phyloP scores from a whole-genome alignment of 1,140 invertebrate genomes.

The Ceratina australensis region DNA sequence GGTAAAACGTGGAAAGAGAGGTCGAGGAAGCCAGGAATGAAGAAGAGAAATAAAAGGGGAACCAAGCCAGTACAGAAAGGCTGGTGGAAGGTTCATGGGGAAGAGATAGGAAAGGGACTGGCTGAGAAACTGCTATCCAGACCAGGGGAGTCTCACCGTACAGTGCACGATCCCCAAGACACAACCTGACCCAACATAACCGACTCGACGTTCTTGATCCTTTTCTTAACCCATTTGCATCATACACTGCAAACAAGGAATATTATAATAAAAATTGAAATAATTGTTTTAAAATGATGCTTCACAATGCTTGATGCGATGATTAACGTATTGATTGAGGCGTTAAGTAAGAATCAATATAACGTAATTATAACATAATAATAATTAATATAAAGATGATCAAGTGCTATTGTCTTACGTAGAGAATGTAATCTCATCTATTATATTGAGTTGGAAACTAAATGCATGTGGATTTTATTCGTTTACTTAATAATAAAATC shows the following conservation, averaged over 20 bases:
- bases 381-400: neutral
- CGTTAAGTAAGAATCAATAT: neutral
- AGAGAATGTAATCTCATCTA: no score
- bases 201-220: neutral
- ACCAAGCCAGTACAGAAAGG: neutral
- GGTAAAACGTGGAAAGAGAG: slow-evolving; percentile 37
- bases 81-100: slow-evolving; percentile 13
- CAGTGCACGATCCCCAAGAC: slow-evolving; percentile 5
- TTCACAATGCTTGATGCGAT: neutral
- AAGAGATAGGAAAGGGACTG: slow-evolving; percentile 18
- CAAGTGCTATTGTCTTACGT: no score
- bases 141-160: slow-evolving; percentile 8
- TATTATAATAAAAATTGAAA: no score
- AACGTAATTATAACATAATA: neutral
- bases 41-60: slow-evolving; percentile 20
- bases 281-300: no score
- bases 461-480: no score
- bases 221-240: no score
- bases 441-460: no score
- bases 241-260: no score
- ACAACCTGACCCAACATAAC: slow-evolving; percentile 34
- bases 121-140: slow-evolving; percentile 48
- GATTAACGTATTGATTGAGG: neutral
- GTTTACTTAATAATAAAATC: no score
- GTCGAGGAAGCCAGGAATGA: slow-evolving; percentile 5